Evolutionary conservation across 2,888 invertebrate species (phyloP), one percentile per base, ranked within the genome.

Genomic region (Drosophila paucipuncta): DNA sequence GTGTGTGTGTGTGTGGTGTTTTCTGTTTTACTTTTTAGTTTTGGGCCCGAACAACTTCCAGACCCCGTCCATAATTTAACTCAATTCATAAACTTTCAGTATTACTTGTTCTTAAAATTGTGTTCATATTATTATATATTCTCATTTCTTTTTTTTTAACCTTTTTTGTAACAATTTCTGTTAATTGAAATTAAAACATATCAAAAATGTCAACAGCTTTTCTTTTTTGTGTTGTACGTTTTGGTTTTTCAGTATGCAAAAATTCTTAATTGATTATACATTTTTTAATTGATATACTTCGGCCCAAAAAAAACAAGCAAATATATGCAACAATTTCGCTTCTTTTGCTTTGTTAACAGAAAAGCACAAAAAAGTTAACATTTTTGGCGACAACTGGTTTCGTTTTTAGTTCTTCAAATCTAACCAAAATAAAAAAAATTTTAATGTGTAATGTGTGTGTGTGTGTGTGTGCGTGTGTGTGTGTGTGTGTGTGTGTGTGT

Each of bases 161-260:
- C 25, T 47, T 74, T 67, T 80, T 66, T 67, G 41, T 76, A 77
- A 82, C 90, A 80, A 66, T 83, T 74, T 78, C 68, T 67, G 76
- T 74, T 76, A 68, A 68, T 73, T 72, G 60, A 71, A 84, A 76
- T 63, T 47, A 47, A 62, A 70, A 57, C 61, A 55, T 30, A 50
- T 70, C 54, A 62, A 68, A 68, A 81, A 66, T 71, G 67, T 83
- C 59, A 78, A 81, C 72, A 78, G 50, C 52, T 78, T 69, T 78
- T 63, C 22, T 53, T 67, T 60, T 63, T 25, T 65, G 70, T 68
- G 76, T 84, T 77, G 83, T 82, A 85, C 83, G 88, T 85, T 85
- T 73, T 76, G 82, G 85, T 55, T 84, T 86, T 83, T 77, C 73
- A 49, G 65, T 78, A 70, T 66, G 57, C 68, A 61, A 70, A 72